A percentile compares a stretch with the other conserved stretches of the same genome.
phyloP scores from a whole-genome alignment of 2,113 vertebrate genomes.

The Oxyruncus cristatus region DNA sequence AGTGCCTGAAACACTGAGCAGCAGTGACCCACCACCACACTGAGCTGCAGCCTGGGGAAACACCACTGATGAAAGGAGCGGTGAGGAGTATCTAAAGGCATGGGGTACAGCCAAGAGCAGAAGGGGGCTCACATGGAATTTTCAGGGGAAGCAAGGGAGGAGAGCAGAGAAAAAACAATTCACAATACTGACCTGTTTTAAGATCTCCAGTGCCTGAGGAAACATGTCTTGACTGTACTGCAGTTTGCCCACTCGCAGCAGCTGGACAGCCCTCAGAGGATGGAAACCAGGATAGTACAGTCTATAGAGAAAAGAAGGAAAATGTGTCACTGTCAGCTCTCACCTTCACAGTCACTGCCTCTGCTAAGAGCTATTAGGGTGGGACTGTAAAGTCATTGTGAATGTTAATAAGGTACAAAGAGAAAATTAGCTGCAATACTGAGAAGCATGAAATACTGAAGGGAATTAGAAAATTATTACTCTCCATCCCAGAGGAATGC shows the following conservation, averaged over 20 bases:
- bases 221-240: constrained; percentile 82
- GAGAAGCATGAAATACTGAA: constrained; percentile 19
- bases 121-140: neutral
- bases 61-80: neutral
- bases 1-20: neutral
- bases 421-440: constrained; percentile 46
- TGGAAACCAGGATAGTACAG: constrained; percentile 85
- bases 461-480: constrained; percentile 31
- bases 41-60: neutral
- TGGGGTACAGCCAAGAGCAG: neutral
- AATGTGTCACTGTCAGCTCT: constrained; percentile 20
- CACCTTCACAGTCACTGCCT: constrained; percentile 28
- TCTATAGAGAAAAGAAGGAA: constrained; percentile 70
- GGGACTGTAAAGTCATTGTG: constrained; percentile 31
- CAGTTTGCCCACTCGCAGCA: constrained; percentile 90
- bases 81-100: neutral
- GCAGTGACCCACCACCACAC: neutral
- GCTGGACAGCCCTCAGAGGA: constrained; percentile 85
- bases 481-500: constrained; percentile 24
- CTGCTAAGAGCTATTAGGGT: neutral
- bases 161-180: neutral
- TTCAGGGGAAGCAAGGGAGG: neutral
- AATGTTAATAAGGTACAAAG: constrained; percentile 55
- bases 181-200: constrained; percentile 82
- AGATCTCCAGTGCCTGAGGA: constrained; percentile 81